Conservation (phyloP, 2,113 vertebrate genomes). For the Periophthalmus modestus region DNA sequence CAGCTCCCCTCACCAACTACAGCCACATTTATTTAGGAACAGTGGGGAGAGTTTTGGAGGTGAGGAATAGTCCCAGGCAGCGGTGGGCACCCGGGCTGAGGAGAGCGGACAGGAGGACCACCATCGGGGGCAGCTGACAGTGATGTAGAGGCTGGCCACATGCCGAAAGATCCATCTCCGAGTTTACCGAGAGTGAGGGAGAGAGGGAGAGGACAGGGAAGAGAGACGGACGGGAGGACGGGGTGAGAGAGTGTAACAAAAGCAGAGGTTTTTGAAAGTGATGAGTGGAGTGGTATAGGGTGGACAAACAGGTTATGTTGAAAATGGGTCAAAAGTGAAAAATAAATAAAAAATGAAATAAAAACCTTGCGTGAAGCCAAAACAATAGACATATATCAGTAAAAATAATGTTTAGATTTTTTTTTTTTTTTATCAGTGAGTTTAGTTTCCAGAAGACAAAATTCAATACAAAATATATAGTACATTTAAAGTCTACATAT, state of each 20-base stretch:
- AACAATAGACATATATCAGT: not conserved
- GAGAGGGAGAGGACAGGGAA: constrained; percentile 9
- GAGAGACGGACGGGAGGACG: constrained; percentile 44
- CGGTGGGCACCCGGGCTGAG: constrained; percentile 85
- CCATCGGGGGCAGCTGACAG: constrained; percentile 81
- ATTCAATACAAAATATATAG: no score
- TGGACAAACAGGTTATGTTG: not conserved
- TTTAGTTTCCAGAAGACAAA: no score
- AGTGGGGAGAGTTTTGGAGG: constrained; percentile 82
- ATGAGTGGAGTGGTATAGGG: not conserved
- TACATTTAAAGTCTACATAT: no score
- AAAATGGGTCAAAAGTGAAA: not conserved
- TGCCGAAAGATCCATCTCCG: constrained; percentile 85
- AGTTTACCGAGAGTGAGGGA: constrained; percentile 53
- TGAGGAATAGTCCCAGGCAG: constrained; percentile 88
- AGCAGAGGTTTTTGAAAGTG: not conserved
- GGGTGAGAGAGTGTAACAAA: constrained; percentile 66
- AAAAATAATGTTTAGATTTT: no score
- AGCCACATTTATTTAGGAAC: constrained; percentile 91
- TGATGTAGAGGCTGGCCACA: constrained; percentile 82
- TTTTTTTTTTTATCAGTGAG: no score
- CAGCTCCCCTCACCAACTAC: constrained; percentile 80
- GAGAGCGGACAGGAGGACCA: constrained; percentile 82
- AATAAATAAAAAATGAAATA: no score
- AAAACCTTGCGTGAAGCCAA: no score